phyloP scores from a whole-genome alignment of 2,113 vertebrate genomes.

The Nerophis lumbriciformis region DNA sequence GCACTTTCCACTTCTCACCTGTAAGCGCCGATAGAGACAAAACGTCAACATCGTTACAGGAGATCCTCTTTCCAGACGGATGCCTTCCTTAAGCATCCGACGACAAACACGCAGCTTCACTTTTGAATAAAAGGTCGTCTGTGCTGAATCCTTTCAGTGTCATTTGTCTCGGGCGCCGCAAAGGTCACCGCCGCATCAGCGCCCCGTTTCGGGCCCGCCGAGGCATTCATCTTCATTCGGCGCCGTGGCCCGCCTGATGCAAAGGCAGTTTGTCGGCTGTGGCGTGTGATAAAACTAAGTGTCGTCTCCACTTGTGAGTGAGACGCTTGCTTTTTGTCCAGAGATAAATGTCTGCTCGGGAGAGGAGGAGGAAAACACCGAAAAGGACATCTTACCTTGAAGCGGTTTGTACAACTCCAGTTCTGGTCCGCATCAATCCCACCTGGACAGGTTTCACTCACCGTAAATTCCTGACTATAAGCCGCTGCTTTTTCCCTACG shows the following conservation, averaged over 20 bases:
- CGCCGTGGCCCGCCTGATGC: not conserved
- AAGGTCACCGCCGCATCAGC: slow-evolving; percentile 37
- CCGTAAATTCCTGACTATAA: too few species aligned
- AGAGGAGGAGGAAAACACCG: not conserved
- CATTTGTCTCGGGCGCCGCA: slow-evolving; percentile 12
- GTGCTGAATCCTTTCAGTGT: slow-evolving; percentile 9
- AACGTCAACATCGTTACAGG: too few species aligned
- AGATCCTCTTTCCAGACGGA: not conserved
- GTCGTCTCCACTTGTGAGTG: slow-evolving; percentile 32
- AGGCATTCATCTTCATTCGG: slow-evolving; percentile 17
- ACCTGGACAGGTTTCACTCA: too few species aligned
- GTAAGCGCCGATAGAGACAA: not conserved
- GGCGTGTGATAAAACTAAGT: slow-evolving; percentile 22
- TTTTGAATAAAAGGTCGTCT: slow-evolving; percentile 17
- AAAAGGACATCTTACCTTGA: too few species aligned
- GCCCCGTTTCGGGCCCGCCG: slow-evolving; percentile 18
- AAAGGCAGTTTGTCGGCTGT: slow-evolving; percentile 30
- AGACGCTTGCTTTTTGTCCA: slow-evolving; percentile 23
- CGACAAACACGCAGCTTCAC: not conserved
- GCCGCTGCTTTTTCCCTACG: too few species aligned
- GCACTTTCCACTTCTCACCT: too few species aligned
- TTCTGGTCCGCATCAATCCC: too few species aligned
- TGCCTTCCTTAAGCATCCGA: not conserved
- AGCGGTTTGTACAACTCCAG: too few species aligned
- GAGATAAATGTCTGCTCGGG: slow-evolving; percentile 37